phyloP scores from a whole-genome alignment of 2,888 invertebrate species.

The Cryptocephalus primarius region DNA sequence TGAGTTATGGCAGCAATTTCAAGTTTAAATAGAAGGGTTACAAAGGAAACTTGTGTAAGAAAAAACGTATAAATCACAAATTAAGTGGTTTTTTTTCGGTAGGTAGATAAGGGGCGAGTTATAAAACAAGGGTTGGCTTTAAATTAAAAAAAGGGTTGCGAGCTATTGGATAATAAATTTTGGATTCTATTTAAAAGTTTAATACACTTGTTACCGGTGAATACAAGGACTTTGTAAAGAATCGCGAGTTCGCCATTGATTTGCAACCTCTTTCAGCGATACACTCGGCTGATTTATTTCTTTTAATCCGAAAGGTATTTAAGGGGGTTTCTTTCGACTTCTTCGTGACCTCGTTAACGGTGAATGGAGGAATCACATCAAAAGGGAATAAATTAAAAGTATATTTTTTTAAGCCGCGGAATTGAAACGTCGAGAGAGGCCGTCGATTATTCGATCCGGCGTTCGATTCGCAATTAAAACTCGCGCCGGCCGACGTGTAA shows the following conservation, averaged over 20 bases:
- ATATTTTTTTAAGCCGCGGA: too few species aligned
- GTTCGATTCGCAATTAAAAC: too few species aligned
- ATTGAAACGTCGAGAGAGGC: too few species aligned
- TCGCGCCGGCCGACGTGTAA: too few species aligned
- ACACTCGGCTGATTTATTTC: background rate
- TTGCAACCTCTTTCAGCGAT: background rate
- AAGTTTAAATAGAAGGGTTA: conserved; percentile 34
- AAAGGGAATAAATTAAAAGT: too few species aligned
- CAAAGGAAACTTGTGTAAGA: conserved; percentile 22
- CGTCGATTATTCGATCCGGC: too few species aligned
- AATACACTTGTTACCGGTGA: conserved; percentile 24
- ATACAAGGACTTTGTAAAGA: conserved; percentile 5
- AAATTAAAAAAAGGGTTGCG: conserved; percentile 23
- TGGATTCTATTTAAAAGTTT: conserved; percentile 28
- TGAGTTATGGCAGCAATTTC: conserved; percentile 38
- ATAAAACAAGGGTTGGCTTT: conserved; percentile 15
- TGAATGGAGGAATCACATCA: too few species aligned
- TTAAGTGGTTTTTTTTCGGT: conserved; percentile 26
- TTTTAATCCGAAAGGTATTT: background rate
- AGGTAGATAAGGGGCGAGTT: conserved; percentile 21
- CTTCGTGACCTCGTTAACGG: too few species aligned
- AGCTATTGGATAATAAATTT: conserved; percentile 26
- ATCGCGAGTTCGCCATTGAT: conserved; percentile 2
- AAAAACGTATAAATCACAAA: conserved; percentile 33
- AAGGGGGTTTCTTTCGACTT: too few species aligned